These are phyloP conservation scores for Typhlichthys eigenmanni DNA, from an alignment of 2,797 vertebrate species.

Conservation along the genomic window DNA sequence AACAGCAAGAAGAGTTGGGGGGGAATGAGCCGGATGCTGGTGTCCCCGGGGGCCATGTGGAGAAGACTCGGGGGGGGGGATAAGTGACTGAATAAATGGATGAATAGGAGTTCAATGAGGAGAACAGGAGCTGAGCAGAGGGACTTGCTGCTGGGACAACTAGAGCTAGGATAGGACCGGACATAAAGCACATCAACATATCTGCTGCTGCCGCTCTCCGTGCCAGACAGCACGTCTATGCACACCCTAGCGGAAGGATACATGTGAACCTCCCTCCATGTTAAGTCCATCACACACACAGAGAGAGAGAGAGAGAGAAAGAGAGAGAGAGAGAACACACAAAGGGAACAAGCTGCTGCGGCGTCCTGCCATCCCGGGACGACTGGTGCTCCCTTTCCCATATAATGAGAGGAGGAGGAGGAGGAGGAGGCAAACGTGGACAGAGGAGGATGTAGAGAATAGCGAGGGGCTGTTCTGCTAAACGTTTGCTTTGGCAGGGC, in stretches of 20 bases:
- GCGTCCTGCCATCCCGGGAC: conserved; percentile 18
- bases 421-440: conserved; percentile 26
- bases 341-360: background rate
- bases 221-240: background rate
- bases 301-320: conserved; percentile 6
- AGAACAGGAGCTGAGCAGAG: conserved; percentile 7
- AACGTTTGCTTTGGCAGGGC: conserved; percentile 75
- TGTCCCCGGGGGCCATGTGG: background rate
- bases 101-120: conserved; percentile 42
- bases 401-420: conserved; percentile 24
- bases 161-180: conserved; percentile 1
- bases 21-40: background rate
- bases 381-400: conserved; percentile 44
- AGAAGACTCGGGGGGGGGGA: conserved; percentile 10
- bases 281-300: conserved; percentile 8
- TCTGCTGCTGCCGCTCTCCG: background rate
- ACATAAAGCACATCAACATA: background rate
- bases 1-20: conserved; percentile 14
- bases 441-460: conserved; percentile 56
- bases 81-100: background rate
- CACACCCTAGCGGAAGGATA: background rate
- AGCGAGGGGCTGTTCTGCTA: conserved; percentile 53
- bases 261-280: conserved; percentile 14
- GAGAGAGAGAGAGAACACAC: conserved; percentile 3
- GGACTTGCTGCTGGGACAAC: conserved; percentile 27